Evolutionary conservation across 2,888 invertebrate species (phyloP), one percentile per base, ranked within the genome.

Genomic region (Gasteruption jaculator): DNA sequence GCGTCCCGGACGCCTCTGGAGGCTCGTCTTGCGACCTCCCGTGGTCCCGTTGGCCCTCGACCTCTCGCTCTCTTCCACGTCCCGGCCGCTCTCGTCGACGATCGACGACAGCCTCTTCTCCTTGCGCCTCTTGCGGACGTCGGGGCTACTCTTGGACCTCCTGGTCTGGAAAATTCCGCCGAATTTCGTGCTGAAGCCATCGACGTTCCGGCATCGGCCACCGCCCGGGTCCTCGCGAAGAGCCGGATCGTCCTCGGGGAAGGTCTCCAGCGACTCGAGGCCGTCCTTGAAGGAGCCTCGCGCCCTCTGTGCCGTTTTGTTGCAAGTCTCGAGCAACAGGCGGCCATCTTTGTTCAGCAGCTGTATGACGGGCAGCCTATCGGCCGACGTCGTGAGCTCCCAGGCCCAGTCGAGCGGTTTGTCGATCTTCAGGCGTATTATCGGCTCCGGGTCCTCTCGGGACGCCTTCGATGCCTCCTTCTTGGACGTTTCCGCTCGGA

Each of bases 391-490:
- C 7, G 66, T 66, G n/a, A 66, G 41, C 38, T 66, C 60, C 66
- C 66, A 66, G 25, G 63, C 58, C 64, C 65, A 66, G 46, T 66
- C 55, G 4, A 53, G 38, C 10, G 66, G 65, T 33, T 65, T 66
- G 54, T 66, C 60, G 6, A 66, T 46, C 38, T 59, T 61, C 27
- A 66, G 40, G 8, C 61, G 54, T 38, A 66, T 63, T 34, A 66
- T 51, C 21, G 65, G 60, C 18, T 64, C 62, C 5, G 54, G 21
- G 4, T 45, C 14, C 15, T 57, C 53, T 20, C 41, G 52, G 16
- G 46, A 10, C 2, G 36, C 10, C 21, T 41, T 15, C 10, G 49
- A 38, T 20, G 46, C 51, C 47, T 52, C 56, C 16, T 33, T 41
- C 35, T 47, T 48, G 20, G 60, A 48, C 25, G 51, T 40, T 25